phyloP scores from a whole-genome alignment of 1,140 invertebrate genomes.

The Tetramorium simillimum region DNA sequence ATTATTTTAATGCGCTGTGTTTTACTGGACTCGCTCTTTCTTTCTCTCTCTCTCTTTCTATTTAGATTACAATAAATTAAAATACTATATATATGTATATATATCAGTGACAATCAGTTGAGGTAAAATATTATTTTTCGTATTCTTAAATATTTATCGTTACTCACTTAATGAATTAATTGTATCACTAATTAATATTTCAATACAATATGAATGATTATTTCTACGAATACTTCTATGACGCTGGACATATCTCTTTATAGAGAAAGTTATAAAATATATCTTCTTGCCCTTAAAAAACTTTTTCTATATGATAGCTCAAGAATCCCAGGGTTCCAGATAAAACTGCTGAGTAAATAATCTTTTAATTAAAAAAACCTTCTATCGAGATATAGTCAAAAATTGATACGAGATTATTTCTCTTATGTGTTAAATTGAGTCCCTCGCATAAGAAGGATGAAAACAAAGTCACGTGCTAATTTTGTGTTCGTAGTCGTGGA shows the following conservation, averaged over 20 bases:
- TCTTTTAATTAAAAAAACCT: conserved; percentile 47
- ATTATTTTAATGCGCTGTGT: conserved; percentile 15
- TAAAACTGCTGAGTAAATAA: conserved; percentile 31
- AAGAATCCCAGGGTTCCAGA: not conserved
- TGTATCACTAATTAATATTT: not conserved
- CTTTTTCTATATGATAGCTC: not conserved
- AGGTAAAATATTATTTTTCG: not conserved
- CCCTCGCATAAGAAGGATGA: not conserved
- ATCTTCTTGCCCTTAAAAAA: not conserved
- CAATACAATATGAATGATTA: not conserved
- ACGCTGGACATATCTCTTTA: not conserved
- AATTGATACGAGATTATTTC: conserved; percentile 14
- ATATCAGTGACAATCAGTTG: not conserved
- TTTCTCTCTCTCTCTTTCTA: not conserved
- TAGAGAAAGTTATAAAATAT: not conserved
- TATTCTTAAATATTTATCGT: not conserved
- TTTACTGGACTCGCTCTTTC: not conserved
- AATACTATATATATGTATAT: not conserved
- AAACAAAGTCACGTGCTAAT: not conserved
- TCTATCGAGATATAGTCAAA: not conserved
- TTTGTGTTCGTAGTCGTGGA: conserved; percentile 2
- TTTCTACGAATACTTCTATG: not conserved
- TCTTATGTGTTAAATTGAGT: conserved; percentile 5
- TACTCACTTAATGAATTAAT: not conserved
- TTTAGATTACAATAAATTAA: not conserved